Percentiles rank a stretch among this genome's conserved stretches.
Evolutionary conservation across 2,113 vertebrate genomes (phyloP).

Genomic region (Rhipidura dahli): DNA sequence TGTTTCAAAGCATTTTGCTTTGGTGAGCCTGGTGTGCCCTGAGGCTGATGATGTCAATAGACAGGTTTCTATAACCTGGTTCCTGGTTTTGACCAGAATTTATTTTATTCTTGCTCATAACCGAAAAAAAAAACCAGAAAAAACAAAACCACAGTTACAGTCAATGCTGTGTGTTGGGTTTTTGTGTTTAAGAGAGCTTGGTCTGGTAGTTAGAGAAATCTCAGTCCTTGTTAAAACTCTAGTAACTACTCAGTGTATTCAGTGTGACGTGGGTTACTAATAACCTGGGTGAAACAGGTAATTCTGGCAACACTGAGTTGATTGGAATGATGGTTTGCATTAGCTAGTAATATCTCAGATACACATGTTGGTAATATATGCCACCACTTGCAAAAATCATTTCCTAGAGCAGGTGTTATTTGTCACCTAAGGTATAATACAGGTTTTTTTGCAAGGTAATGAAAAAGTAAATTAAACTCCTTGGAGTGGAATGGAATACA

Average conservation of each 20-base stretch:
- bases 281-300: background rate
- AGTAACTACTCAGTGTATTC: background rate
- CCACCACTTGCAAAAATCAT: background rate
- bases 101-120: background rate
- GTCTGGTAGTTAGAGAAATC: background rate
- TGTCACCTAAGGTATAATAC: background rate
- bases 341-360: background rate
- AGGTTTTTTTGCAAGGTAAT: background rate
- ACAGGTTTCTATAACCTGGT: background rate
- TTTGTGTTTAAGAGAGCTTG: background rate
- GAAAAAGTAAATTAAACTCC: background rate
- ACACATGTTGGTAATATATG: fast-evolving
- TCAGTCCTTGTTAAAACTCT: background rate
- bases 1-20: background rate
- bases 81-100: background rate
- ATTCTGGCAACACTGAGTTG: background rate
- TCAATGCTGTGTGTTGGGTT: background rate
- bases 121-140: background rate
- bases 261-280: background rate
- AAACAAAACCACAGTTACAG: background rate
- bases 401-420: background rate
- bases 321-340: background rate
- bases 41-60: background rate
- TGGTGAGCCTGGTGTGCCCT: background rate
- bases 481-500: background rate